Percentiles rank a stretch among this genome's conserved stretches.
Conservation (phyloP, 2,888 invertebrate species). For the Junonia oenone region DNA sequence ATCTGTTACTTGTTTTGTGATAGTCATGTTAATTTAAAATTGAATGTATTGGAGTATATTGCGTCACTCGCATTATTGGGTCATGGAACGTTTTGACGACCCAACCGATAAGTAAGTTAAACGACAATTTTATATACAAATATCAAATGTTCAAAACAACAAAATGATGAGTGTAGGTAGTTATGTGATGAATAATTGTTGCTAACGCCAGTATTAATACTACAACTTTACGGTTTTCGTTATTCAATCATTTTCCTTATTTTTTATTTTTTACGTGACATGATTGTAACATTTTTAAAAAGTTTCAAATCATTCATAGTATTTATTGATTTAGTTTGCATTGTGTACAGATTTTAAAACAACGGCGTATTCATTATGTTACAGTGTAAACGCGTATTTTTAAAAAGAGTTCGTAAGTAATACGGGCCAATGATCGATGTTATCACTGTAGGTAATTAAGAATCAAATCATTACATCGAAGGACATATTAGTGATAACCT, state of each 20-base stretch:
- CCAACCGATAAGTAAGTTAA: conserved; percentile 15
- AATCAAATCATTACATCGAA: conserved; percentile 13
- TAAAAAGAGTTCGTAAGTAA: neutral
- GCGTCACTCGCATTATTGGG: conserved; percentile 19
- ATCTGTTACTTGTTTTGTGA: conserved; percentile 19
- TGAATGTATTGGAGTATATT: conserved; percentile 21
- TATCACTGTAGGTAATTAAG: conserved; percentile 21
- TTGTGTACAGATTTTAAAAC: too few relatives aligned
- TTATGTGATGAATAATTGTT: too few relatives aligned
- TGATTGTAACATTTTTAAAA: too few relatives aligned
- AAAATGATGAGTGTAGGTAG: neutral
- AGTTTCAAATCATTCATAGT: too few relatives aligned
- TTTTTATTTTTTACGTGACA: too few relatives aligned
- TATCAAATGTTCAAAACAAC: neutral
- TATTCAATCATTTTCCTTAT: too few relatives aligned
- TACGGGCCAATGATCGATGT: conserved; percentile 11
- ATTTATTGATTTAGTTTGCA: too few relatives aligned
- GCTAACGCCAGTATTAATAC: too few relatives aligned
- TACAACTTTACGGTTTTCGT: too few relatives aligned
- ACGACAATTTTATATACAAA: neutral
- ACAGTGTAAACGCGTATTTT: neutral
- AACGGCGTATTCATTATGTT: too few relatives aligned
- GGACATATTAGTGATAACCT: conserved; percentile 22
- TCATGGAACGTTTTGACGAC: conserved; percentile 13
- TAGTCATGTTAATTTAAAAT: conserved; percentile 25